Percentiles rank a stretch among this genome's conserved stretches.
Conservation (phyloP, 2,888 invertebrate genomes). For the Philonicus albiceps region DNA sequence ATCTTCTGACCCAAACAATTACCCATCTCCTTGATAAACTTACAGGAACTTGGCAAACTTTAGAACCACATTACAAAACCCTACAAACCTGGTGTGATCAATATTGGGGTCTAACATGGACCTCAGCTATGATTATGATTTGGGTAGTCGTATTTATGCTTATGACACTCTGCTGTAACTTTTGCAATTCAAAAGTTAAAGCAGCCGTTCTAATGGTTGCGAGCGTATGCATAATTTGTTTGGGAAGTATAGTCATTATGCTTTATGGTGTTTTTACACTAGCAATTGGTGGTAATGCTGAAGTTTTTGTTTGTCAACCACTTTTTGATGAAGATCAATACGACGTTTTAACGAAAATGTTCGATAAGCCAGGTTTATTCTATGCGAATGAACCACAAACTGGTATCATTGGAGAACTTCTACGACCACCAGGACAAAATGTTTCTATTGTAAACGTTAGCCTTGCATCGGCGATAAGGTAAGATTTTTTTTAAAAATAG, state of each 20-base stretch:
- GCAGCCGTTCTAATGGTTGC: constrained; percentile 59
- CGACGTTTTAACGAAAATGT: constrained; percentile 69
- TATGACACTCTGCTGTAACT: constrained; percentile 59
- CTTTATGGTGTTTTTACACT: constrained; percentile 59
- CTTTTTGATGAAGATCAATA: constrained; percentile 74
- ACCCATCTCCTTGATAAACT: constrained; percentile 57
- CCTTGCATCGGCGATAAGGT: constrained; percentile 60
- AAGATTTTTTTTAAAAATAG: constrained; percentile 50
- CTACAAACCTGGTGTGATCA: constrained; percentile 57
- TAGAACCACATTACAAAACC: constrained; percentile 58
- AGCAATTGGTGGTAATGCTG: constrained; percentile 62
- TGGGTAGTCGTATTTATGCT: constrained; percentile 60
- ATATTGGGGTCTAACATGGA: constrained; percentile 60
- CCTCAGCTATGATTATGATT: constrained; percentile 57
- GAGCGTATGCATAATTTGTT: constrained; percentile 58
- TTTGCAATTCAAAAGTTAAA: constrained; percentile 60
- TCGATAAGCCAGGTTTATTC: constrained; percentile 73
- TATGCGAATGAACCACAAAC: constrained; percentile 65
- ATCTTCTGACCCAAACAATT: constrained; percentile 59
- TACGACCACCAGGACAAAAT: constrained; percentile 59
- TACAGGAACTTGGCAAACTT: constrained; percentile 57
- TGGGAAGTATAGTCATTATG: constrained; percentile 59
- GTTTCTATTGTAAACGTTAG: constrained; percentile 60
- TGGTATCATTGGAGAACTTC: constrained; percentile 60
- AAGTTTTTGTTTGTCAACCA: constrained; percentile 73